These are phyloP conservation scores for Tautogolabrus adspersus DNA, from an alignment of 2,113 vertebrate species.

Conservation along the genomic window DNA sequence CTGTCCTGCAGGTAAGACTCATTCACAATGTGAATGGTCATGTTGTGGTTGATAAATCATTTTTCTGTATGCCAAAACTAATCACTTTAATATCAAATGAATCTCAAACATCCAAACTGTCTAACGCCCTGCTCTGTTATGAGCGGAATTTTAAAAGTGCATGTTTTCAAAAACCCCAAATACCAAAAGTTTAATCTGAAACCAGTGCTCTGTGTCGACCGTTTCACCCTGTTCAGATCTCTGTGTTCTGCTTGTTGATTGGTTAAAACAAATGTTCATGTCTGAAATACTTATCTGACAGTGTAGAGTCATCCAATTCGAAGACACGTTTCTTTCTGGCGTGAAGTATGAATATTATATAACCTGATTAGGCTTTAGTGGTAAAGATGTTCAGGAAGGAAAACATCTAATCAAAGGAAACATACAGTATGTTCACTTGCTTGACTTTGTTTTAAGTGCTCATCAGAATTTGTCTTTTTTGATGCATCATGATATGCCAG, in stretches of 20 bases:
- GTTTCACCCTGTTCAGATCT: not conserved
- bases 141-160: constrained; percentile 12
- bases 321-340: not conserved
- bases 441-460: not conserved
- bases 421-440: too few relatives aligned
- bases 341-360: not conserved
- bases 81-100: not conserved
- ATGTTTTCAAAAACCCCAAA: constrained; percentile 20
- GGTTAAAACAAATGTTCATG: not conserved
- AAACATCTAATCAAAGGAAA: too few relatives aligned
- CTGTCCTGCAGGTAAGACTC: constrained; percentile 75
- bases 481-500: not conserved
- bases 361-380: not conserved
- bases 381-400: not conserved
- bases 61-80: not conserved
- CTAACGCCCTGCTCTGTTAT: constrained; percentile 23
- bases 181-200: constrained; percentile 16
- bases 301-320: not conserved
- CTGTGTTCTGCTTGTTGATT: not conserved
- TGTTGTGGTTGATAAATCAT: too few relatives aligned
- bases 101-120: not conserved
- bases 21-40: too few relatives aligned
- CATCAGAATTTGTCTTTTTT: not conserved
- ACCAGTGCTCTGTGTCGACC: not conserved
- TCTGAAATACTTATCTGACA: not conserved